These are phyloP conservation scores for Pachliopta kotzebuea DNA, from an alignment of 2,888 invertebrate species.

Conservation along the genomic window DNA sequence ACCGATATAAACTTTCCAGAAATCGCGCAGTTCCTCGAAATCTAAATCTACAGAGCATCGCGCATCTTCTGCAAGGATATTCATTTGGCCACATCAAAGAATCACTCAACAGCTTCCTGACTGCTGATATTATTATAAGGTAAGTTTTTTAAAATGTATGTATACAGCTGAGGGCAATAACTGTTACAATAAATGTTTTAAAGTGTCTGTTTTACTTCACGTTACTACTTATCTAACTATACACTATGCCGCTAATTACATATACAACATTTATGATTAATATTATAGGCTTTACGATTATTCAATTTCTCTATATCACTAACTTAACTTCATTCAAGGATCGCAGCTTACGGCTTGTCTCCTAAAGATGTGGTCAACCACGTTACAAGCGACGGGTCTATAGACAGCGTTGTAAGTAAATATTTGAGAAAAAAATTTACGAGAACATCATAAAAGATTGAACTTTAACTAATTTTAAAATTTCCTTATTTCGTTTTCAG, in stretches of 20 bases:
- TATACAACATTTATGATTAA: no score
- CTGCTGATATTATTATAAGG: constrained; percentile 49
- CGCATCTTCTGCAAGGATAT: constrained; percentile 51
- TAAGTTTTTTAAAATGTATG: constrained; percentile 37
- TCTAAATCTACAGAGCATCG: constrained; percentile 50
- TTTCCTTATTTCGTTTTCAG: constrained; percentile 37
- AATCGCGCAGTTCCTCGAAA: constrained; percentile 50
- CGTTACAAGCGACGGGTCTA: constrained; percentile 43
- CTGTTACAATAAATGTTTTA: no score
- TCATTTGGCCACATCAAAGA: constrained; percentile 48
- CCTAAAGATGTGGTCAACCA: constrained; percentile 49
- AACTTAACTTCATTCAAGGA: constrained; percentile 39
- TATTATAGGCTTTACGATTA: no score
- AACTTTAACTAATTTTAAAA: no score
- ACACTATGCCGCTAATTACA: no score
- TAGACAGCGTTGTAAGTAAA: constrained; percentile 40
- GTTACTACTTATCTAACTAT: no score
- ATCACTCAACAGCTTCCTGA: constrained; percentile 46
- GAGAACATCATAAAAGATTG: no score
- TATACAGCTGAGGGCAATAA: no score
- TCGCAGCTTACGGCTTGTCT: constrained; percentile 50
- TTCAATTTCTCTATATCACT: not conserved
- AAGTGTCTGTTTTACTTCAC: no score
- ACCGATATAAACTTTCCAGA: constrained; percentile 42
- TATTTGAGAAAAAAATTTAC: no score